Base-by-base conservation (phyloP, 2,888 invertebrate genomes). In the Chymomyza fuscimana region DNA sequence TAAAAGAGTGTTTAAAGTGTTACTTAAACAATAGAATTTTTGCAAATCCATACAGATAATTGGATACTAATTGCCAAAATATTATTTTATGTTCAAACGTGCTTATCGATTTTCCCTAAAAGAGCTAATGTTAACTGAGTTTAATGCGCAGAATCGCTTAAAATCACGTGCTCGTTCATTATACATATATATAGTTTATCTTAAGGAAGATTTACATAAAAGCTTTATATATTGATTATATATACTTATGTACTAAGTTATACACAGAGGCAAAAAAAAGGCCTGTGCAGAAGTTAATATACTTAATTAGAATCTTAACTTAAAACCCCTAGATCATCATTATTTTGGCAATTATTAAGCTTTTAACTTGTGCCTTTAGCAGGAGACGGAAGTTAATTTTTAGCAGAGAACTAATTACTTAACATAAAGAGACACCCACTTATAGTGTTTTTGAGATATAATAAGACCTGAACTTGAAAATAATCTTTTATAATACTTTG, bases 81-180 rank as follows among this genome's bases (percentile, higher is more conserved):
- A 12, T 46, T 46, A 46, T 46, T 46, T 46, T 46, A 10, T 12
- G 40, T 12, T 46, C 12, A 46, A 46, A 46, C 40, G 40, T 46
- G 40, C 0, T 2, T 46, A 54, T 54, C 22, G 54, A 54, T 54
- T 54, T 54, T 54, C 22, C 54, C 16, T 22, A n/a, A 19, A 32
- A 54, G 22, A 54, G 16, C 22, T 54, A 54, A 54, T 54, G 16
- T 54, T 46, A 46, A 1, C 2, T 12, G 40, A 12, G 16, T 54
- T n/a, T 22, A 54, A 16, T 54, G 54, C 54, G 54, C 54, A 54
- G 54, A 54, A 54, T 54, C 54, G 16, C 19, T 54, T 22, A 16
- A 54, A 19, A 22, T 54, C 54, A 54, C 54, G 54, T 54, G 54
- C 54, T 19, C 54, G n/a, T 54, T 54, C 40, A 46, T 46, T 46